Conservation (phyloP, 2,113 vertebrate genomes). For the Boleophthalmus pectinirostris region DNA sequence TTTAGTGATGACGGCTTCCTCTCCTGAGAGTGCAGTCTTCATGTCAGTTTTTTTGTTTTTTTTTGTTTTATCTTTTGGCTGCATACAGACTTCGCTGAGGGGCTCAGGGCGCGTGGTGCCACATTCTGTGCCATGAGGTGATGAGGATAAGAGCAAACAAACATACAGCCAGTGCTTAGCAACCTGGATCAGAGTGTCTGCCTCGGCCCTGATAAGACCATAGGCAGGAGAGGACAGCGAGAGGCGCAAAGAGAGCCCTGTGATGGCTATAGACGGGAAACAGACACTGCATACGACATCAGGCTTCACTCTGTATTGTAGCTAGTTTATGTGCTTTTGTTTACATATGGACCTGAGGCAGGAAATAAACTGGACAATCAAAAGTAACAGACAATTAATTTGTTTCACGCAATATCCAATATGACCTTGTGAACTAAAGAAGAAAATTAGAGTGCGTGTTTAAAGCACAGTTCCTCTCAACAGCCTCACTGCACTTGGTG, state of each 20-base stretch:
- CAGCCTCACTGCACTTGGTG: background rate
- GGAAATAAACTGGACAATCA: background rate
- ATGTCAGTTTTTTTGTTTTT: slow-evolving; percentile 50
- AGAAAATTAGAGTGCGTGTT: background rate
- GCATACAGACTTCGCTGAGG: slow-evolving; percentile 61
- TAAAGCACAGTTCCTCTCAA: background rate
- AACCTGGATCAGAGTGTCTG: slow-evolving; percentile 73
- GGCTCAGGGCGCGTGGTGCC: slow-evolving; percentile 51
- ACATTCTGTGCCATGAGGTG: slow-evolving; percentile 58
- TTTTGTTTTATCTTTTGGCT: slow-evolving; percentile 71
- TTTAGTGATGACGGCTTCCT: slow-evolving; percentile 45
- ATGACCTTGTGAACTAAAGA: background rate
- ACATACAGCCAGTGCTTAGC: slow-evolving; percentile 67
- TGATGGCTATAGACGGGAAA: slow-evolving; percentile 17
- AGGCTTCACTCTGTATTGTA: slow-evolving; percentile 13
- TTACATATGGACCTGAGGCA: background rate
- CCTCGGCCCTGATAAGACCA: slow-evolving; percentile 75
- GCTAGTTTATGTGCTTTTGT: background rate
- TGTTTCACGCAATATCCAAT: background rate
- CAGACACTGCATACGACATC: slow-evolving; percentile 36
- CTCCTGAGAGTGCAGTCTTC: slow-evolving; percentile 42
- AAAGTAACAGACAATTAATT: background rate
- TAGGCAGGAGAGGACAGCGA: slow-evolving; percentile 62
- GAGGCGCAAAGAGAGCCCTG: slow-evolving; percentile 44
- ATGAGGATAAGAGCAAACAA: slow-evolving; percentile 73